Evolutionary conservation across 2,113 vertebrate species (phyloP).

Genomic region (Kobus ellipsiprymnus): DNA sequence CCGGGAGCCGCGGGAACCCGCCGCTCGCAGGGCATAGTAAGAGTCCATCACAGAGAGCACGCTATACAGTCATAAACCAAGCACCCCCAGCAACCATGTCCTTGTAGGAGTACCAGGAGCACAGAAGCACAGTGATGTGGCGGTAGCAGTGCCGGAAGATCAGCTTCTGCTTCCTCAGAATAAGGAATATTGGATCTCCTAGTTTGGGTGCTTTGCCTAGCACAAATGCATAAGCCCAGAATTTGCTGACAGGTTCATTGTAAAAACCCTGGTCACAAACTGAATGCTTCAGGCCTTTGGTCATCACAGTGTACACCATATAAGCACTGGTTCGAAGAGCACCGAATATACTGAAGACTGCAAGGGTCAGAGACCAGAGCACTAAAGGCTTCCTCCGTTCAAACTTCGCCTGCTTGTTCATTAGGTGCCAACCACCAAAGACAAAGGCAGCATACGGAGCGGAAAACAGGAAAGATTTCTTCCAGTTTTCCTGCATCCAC

Average conservation of each 20-base stretch:
- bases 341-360: constrained; percentile 98
- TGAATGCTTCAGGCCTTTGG: constrained; percentile 97
- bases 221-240: constrained; percentile 99
- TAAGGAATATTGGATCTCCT: constrained; percentile 98
- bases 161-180: constrained; percentile 98
- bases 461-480: constrained; percentile 97
- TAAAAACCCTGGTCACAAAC: constrained; percentile 99
- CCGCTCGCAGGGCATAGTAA: constrained; percentile 95
- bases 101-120: constrained; percentile 99
- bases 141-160: constrained; percentile 99
- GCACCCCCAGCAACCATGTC: constrained; percentile 99
- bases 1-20: constrained; percentile 94
- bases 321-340: constrained; percentile 97
- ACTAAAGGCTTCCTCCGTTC: constrained; percentile 96
- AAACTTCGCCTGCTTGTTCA: constrained; percentile 99
- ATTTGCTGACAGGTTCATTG: constrained; percentile 98
- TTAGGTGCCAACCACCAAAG: constrained; percentile 95
- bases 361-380: constrained; percentile 98
- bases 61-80: constrained; percentile 99
- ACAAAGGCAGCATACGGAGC: constrained; percentile 97
- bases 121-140: constrained; percentile 98
- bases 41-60: constrained; percentile 99
- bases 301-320: constrained; percentile 97
- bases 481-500: constrained; percentile 99
- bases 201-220: constrained; percentile 98